A percentile compares a stretch with the other conserved stretches of the same genome.
phyloP scores from a whole-genome alignment of 2,888 invertebrate genomes.

The Dryobotodes eremita region DNA sequence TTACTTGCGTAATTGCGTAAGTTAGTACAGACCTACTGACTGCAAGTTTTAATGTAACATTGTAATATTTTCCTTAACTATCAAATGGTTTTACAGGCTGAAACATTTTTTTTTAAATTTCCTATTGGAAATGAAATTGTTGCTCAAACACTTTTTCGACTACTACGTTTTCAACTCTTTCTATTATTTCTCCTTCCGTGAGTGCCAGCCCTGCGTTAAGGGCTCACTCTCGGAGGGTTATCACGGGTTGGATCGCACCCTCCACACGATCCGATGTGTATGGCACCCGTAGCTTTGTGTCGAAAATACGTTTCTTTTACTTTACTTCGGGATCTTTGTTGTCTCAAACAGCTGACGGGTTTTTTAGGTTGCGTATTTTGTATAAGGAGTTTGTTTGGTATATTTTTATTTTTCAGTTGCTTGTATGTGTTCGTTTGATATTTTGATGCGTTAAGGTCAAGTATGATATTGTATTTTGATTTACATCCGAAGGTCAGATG shows the following conservation, averaged over 20 bases:
- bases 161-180: not conserved
- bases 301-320: constrained; percentile 54
- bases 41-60: not conserved
- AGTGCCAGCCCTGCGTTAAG: constrained; percentile 76
- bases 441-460: constrained; percentile 1
- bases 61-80: not conserved
- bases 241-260: constrained; percentile 75
- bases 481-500: not conserved
- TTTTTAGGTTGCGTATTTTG: constrained; percentile 13
- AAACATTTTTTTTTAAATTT: not conserved
- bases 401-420: not conserved
- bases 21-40: not conserved
- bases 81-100: not conserved
- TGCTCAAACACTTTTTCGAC: not conserved
- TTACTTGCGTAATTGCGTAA: not conserved
- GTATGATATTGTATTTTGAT: not conserved
- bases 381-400: not conserved
- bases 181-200: not conserved
- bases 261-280: constrained; percentile 66
- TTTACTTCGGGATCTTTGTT: constrained; percentile 50
- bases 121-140: no score
- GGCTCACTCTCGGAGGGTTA: constrained; percentile 80
- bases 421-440: not conserved
- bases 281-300: constrained; percentile 34
- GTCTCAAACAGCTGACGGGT: constrained; percentile 59